phyloP scores from a whole-genome alignment of 1,140 invertebrate species.

The Euwallacea fornicatus region DNA sequence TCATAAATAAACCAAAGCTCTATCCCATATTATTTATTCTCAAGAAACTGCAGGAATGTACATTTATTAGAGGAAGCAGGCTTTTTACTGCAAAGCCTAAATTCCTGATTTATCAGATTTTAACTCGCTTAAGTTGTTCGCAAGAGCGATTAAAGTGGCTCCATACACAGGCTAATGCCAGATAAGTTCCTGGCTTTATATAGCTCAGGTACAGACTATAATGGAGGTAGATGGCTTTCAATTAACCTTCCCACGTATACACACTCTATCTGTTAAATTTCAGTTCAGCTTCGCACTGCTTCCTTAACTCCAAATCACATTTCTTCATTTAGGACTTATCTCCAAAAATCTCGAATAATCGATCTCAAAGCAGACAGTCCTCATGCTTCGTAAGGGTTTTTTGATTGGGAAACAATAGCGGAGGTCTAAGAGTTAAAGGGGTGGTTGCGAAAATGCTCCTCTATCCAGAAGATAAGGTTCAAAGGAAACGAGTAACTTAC shows the following conservation, averaged over 20 bases:
- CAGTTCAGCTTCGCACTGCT: slow-evolving; percentile 14
- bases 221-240: slow-evolving; percentile 36
- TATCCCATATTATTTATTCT: not conserved
- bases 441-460: slow-evolving; percentile 25
- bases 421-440: no score
- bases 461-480: slow-evolving; percentile 16
- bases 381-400: no score
- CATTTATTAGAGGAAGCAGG: not conserved
- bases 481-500: slow-evolving; percentile 35
- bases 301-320: not conserved
- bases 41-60: not conserved
- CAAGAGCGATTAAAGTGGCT: slow-evolving; percentile 18
- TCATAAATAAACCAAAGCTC: slow-evolving; percentile 11
- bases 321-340: no score
- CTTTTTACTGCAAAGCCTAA: not conserved
- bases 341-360: no score
- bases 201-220: slow-evolving; percentile 36
- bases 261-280: slow-evolving; percentile 28
- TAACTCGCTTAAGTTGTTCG: slow-evolving; percentile 25
- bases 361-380: no score
- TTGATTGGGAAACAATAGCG: no score
- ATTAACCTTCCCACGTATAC: slow-evolving; percentile 34
- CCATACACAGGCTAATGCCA: slow-evolving; percentile 33
- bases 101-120: slow-evolving; percentile 22
- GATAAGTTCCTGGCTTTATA: slow-evolving; percentile 33